These are phyloP conservation scores for Mimumesa dahlbomi DNA, from an alignment of 2,888 invertebrate genomes.

Conservation along the genomic window DNA sequence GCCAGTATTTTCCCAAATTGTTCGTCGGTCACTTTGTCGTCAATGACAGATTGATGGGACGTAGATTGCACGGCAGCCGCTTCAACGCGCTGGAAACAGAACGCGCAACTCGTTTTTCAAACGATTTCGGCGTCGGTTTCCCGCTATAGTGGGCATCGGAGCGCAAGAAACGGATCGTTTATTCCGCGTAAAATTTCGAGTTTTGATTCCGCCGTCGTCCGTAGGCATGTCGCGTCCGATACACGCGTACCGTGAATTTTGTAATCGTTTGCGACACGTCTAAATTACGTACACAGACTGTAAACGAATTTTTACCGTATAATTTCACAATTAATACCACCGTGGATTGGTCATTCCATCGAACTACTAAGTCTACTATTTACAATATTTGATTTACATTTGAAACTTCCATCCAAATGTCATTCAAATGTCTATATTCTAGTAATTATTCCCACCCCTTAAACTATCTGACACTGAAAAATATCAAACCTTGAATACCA, in stretches of 20 bases:
- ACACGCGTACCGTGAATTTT: background rate
- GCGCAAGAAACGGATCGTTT: slow-evolving; percentile 44
- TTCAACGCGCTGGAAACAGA: slow-evolving; percentile 40
- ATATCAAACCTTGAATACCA: too few species aligned
- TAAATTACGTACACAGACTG: too few species aligned
- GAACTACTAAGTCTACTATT: too few species aligned
- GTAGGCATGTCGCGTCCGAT: slow-evolving; percentile 5
- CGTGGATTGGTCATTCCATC: too few species aligned
- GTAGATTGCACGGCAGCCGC: slow-evolving; percentile 21
- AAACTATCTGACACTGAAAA: too few species aligned
- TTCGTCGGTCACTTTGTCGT: slow-evolving; percentile 36
- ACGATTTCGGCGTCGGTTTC: slow-evolving; percentile 43
- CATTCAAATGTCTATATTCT: too few species aligned
- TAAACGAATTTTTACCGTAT: too few species aligned
- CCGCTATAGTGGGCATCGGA: slow-evolving; percentile 17
- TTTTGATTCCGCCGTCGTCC: slow-evolving; percentile 26
- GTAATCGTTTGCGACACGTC: too few species aligned
- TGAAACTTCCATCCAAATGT: too few species aligned
- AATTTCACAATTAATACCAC: too few species aligned
- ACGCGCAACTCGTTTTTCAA: slow-evolving; percentile 41
- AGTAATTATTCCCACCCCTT: too few species aligned
- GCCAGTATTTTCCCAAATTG: slow-evolving; percentile 24
- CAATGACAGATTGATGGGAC: slow-evolving; percentile 35
- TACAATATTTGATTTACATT: too few species aligned
- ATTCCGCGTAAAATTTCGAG: slow-evolving; percentile 38